These are phyloP conservation scores for Ardeotis arabs DNA, from an alignment of 2,113 vertebrate genomes.

Conservation along the genomic window DNA sequence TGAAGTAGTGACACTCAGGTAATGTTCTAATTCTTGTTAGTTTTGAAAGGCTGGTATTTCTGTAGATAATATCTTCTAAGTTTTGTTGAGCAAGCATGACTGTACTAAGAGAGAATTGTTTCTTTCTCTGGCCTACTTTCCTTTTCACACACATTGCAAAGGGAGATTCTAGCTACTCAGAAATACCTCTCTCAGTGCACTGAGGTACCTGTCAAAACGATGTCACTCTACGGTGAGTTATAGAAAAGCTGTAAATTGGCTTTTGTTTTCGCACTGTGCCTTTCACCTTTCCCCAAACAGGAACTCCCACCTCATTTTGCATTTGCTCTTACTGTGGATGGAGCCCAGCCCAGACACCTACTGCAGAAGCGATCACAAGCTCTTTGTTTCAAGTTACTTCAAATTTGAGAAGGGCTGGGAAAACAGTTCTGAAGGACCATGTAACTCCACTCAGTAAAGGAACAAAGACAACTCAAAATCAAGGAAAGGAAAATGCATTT, in stretches of 20 bases:
- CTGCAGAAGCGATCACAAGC: neutral
- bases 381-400: neutral
- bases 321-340: neutral
- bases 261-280: constrained; percentile 21
- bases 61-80: constrained; percentile 1
- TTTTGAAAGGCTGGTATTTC: constrained; percentile 25
- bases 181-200: neutral
- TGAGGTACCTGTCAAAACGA: constrained; percentile 36
- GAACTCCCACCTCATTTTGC: constrained; percentile 19
- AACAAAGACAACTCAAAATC: neutral
- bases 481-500: constrained; percentile 4
- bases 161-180: neutral
- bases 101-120: neutral
- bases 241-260: constrained; percentile 27
- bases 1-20: neutral
- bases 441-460: neutral
- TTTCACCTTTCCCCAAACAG: constrained; percentile 22
- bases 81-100: constrained; percentile 4
- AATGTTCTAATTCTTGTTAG: neutral
- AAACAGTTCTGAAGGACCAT: neutral
- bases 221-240: neutral
- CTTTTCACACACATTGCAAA: constrained; percentile 2
- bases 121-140: neutral
- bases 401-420: neutral
- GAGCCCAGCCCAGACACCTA: neutral